Evolutionary conservation across 2,113 vertebrate species (phyloP).

Genomic region (Bettongia penicillata): DNA sequence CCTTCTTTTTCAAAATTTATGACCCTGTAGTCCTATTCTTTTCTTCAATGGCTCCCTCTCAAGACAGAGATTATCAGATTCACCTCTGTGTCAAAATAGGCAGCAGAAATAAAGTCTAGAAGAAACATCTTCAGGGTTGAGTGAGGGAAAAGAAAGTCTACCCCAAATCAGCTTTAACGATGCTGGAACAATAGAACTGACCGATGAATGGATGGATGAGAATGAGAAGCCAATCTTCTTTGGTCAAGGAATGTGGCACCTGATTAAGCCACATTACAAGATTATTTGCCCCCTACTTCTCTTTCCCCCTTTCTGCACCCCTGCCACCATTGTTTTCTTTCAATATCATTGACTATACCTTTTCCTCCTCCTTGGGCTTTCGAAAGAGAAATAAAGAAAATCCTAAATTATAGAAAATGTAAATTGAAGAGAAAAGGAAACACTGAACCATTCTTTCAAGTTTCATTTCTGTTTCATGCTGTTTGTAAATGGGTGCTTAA

Average conservation of each 20-base stretch:
- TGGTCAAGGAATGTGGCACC: neutral
- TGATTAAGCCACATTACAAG: neutral
- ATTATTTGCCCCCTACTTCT: neutral
- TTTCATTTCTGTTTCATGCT: neutral
- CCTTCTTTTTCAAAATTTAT: neutral
- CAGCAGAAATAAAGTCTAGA: neutral
- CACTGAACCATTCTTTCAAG: neutral
- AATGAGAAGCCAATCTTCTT: neutral
- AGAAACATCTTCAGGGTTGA: neutral
- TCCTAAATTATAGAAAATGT: conserved; percentile 24
- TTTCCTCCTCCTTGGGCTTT: neutral
- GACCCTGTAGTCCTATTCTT: neutral
- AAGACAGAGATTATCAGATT: neutral
- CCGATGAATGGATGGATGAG: neutral
- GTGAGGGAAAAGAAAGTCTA: neutral
- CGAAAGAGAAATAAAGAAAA: neutral
- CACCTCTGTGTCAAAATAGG: neutral
- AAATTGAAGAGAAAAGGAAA: neutral
- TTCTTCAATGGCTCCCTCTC: neutral
- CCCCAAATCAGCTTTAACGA: neutral
- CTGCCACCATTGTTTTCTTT: neutral
- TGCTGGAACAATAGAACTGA: neutral
- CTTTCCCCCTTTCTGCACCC: neutral
- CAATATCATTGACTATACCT: neutral
- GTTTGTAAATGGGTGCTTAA: neutral